phyloP scores from a whole-genome alignment of 2,113 vertebrate genomes.

The Pontoporia blainvillei region DNA sequence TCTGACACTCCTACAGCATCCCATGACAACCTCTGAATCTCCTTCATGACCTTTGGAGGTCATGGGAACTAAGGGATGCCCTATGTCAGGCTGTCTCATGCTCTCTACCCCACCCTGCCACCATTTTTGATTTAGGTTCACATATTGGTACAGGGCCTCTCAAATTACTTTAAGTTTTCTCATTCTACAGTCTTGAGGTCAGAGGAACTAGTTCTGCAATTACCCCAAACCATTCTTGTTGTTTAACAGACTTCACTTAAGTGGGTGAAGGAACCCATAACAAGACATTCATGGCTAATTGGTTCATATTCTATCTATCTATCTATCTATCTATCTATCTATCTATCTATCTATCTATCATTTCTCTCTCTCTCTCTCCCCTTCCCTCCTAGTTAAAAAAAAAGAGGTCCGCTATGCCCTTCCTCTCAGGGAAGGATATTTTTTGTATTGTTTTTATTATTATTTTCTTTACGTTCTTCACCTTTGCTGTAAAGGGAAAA shows the following conservation, averaged over 20 bases:
- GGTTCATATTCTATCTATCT: neutral
- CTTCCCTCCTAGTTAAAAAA: neutral
- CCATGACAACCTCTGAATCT: neutral
- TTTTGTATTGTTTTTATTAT: constrained; percentile 5
- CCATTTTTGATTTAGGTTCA: neutral
- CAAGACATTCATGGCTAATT: neutral
- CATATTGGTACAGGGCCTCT: neutral
- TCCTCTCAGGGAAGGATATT: neutral
- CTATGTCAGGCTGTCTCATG: neutral
- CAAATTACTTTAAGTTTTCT: neutral
- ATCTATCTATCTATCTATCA: neutral
- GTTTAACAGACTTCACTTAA: neutral
- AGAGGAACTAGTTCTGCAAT: neutral
- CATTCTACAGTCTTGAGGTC: neutral
- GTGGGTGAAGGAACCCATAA: neutral
- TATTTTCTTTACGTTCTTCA: neutral
- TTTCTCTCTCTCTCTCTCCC: fast-evolving
- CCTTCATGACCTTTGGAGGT: neutral
- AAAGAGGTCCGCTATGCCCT: neutral
- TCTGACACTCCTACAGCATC: neutral
- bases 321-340: neutral
- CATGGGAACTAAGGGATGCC: neutral
- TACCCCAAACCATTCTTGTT: neutral
- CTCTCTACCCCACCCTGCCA: neutral
- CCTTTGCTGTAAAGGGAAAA: neutral